Percentiles rank a stretch among this genome's conserved stretches.
phyloP scores from a whole-genome alignment of 2,113 vertebrate genomes.

The Caracal caracal region DNA sequence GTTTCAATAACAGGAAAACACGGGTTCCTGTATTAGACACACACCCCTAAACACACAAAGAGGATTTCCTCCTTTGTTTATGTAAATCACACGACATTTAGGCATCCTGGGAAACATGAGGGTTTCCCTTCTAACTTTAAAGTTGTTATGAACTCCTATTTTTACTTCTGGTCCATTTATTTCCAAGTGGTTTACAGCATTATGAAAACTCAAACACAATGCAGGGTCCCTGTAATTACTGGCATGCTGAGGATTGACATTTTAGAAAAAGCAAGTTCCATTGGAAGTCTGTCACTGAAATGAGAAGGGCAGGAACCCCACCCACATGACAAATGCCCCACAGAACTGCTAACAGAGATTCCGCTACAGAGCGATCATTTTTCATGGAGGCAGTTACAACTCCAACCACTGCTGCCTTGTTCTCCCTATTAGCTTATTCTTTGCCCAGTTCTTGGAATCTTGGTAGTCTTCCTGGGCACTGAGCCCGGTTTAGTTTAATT shows the following conservation, averaged over 20 bases:
- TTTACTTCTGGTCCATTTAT: constrained; percentile 42
- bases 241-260: not conserved
- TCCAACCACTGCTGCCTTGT: not conserved
- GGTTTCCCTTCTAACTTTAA: constrained; percentile 50
- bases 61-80: constrained; percentile 78
- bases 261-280: constrained; percentile 35
- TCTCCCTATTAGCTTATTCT: not conserved
- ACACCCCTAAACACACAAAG: constrained; percentile 64
- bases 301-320: constrained; percentile 10
- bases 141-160: not conserved
- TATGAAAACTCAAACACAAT: constrained; percentile 49
- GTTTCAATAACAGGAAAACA: constrained; percentile 80
- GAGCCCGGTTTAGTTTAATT: constrained; percentile 70
- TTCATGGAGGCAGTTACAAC: not conserved
- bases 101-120: constrained; percentile 64
- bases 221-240: not conserved
- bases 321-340: not conserved
- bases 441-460: constrained; percentile 61
- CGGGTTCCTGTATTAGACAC: constrained; percentile 74
- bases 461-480: constrained; percentile 66
- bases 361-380: not conserved
- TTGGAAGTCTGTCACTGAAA: not conserved
- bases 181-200: constrained; percentile 48
- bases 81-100: constrained; percentile 66
- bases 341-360: not conserved